phyloP scores from a whole-genome alignment of 2,113 vertebrate species.

The Pachyramphus minor region DNA sequence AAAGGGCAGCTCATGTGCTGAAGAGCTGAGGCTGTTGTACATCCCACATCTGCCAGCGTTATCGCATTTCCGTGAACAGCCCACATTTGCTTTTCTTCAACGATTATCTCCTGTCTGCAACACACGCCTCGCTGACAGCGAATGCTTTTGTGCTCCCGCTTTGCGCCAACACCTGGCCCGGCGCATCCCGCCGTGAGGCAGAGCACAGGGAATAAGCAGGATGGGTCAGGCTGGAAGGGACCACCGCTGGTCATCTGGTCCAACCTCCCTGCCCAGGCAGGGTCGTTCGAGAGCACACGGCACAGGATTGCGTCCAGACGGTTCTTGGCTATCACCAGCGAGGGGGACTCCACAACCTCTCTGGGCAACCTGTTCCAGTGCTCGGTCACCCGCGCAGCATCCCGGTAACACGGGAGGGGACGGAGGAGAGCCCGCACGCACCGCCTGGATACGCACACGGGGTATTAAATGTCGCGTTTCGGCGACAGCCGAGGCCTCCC shows the following conservation, averaged over 20 bases:
- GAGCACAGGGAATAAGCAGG: background rate
- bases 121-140: background rate
- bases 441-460: background rate
- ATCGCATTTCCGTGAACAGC: background rate
- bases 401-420: background rate
- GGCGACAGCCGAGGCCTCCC: background rate
- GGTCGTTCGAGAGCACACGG: background rate
- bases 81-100: background rate
- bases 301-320: background rate
- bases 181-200: background rate
- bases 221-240: background rate
- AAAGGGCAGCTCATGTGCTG: background rate
- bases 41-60: background rate
- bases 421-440: background rate
- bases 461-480: background rate
- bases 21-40: background rate
- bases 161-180: accelerated
- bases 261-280: background rate
- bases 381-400: background rate
- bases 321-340: background rate
- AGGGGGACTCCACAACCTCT: background rate
- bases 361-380: background rate
- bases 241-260: no score
- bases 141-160: background rate
- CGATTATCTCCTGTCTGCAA: accelerated